Conservation (phyloP, 2,113 vertebrate species). For the Podilymbus podiceps region DNA sequence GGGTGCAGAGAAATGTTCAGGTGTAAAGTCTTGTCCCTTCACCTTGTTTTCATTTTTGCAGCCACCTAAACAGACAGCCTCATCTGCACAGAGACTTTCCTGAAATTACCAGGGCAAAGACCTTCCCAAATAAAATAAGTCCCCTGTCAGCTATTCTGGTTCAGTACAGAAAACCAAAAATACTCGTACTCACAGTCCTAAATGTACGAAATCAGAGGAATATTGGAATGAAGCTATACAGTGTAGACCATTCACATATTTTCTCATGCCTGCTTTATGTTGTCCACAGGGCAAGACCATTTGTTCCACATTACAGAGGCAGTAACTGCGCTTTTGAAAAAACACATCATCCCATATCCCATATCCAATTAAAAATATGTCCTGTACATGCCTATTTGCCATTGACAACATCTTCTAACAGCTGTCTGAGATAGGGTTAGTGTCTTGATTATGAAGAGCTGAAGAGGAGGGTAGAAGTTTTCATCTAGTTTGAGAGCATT, state of each 20-base stretch:
- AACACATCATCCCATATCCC: background rate
- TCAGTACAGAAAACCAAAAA: constrained; percentile 33
- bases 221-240: constrained; percentile 24
- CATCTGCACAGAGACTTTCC: background rate
- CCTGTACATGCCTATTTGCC: background rate
- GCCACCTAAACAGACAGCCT: background rate
- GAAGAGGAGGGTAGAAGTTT: background rate
- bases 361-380: constrained; percentile 24
- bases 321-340: constrained; percentile 19
- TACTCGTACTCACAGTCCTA: background rate
- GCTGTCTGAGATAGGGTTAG: background rate
- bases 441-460: background rate
- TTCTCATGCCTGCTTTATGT: constrained; percentile 5
- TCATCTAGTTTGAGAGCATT: constrained; percentile 13
- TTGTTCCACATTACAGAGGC: constrained; percentile 3
- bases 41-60: background rate
- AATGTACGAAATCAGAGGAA: background rate
- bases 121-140: constrained; percentile 30
- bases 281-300: background rate
- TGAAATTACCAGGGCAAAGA: constrained; percentile 40
- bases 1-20: background rate
- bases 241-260: background rate
- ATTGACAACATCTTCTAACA: background rate
- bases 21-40: background rate
- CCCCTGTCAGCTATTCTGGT: constrained; percentile 23